A percentile compares a stretch with the other conserved stretches of the same genome.
phyloP scores from a whole-genome alignment of 2,888 invertebrate genomes.

The Drosophila emarginata region DNA sequence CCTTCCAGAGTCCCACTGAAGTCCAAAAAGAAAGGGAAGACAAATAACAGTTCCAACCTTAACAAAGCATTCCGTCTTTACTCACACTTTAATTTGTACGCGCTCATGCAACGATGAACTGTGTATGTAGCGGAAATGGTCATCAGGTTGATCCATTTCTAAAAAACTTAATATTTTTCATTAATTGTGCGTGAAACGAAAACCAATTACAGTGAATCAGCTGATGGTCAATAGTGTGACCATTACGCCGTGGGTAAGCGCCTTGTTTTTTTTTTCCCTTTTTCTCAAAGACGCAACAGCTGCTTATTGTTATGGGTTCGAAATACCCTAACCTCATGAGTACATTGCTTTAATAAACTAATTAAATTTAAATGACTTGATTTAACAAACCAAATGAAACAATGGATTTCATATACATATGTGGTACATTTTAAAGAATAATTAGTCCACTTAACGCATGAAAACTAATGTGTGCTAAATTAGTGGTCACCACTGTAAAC shows the following conservation, averaged over 20 bases:
- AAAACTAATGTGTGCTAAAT: too few species aligned
- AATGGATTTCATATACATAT: too few species aligned
- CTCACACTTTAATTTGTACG: slow-evolving; percentile 96
- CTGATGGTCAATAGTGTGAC: slow-evolving; percentile 1
- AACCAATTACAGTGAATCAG: slow-evolving; percentile 2
- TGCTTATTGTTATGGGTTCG: not conserved
- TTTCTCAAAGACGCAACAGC: not conserved
- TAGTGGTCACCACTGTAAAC: too few species aligned
- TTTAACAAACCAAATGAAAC: too few species aligned
- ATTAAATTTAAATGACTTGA: too few species aligned
- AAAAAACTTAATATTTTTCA: not conserved
- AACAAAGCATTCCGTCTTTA: slow-evolving; percentile 44
- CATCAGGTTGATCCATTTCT: slow-evolving; percentile 84
- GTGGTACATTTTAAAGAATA: too few species aligned
- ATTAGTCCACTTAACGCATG: too few species aligned
- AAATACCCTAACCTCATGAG: not conserved
- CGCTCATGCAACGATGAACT: slow-evolving; percentile 94
- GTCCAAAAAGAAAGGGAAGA: not conserved
- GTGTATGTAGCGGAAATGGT: slow-evolving; percentile 93
- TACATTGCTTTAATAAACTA: not conserved
- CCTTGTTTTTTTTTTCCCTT: too few species aligned
- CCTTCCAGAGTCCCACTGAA: slow-evolving; percentile 96
- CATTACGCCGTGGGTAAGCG: not conserved
- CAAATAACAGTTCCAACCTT: not conserved
- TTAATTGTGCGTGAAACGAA: not conserved